Conservation (phyloP, 2,888 invertebrate genomes). For the Lymantria dispar region DNA sequence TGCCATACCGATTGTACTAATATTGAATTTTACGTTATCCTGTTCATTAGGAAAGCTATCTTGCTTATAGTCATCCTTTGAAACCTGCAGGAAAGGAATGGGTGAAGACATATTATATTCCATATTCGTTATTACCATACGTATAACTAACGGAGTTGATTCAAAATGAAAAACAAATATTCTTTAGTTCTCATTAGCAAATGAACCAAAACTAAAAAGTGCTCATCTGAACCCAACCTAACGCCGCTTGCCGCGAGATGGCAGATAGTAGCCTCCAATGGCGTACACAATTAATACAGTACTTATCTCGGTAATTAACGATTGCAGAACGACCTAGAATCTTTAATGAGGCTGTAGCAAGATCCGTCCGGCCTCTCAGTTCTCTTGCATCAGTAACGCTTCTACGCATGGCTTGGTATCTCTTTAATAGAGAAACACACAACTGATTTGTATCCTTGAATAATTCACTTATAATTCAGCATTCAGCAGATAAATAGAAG, state of each 20-base stretch:
- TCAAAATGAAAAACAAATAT: no score
- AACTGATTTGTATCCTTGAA: slow-evolving; percentile 11
- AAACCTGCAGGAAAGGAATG: no score
- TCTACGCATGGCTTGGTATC: slow-evolving; percentile 26
- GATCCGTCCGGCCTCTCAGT: slow-evolving; percentile 57
- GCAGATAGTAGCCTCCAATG: slow-evolving; percentile 67
- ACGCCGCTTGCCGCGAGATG: slow-evolving; percentile 49
- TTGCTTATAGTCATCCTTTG: no score
- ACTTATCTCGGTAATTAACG: slow-evolving; percentile 79
- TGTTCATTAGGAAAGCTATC: no score
- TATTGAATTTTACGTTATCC: no score
- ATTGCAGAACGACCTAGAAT: slow-evolving; percentile 80
- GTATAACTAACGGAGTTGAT: no score
- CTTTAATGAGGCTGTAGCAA: slow-evolving; percentile 77
- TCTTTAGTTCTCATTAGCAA: background rate
- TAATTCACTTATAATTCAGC: background rate
- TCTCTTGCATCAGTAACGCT: slow-evolving; percentile 21
- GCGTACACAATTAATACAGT: slow-evolving; percentile 78
- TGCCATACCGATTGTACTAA: no score
- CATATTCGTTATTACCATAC: no score
- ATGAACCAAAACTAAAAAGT: background rate
- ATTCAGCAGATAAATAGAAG: no score
- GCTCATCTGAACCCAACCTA: slow-evolving; percentile 14
- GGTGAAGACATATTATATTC: no score
- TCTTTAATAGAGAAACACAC: slow-evolving; percentile 13